Percentiles rank a stretch among this genome's conserved stretches.
These are phyloP conservation scores for Drosophila merina DNA, from an alignment of 2,888 invertebrate genomes.

Conservation along the genomic window DNA sequence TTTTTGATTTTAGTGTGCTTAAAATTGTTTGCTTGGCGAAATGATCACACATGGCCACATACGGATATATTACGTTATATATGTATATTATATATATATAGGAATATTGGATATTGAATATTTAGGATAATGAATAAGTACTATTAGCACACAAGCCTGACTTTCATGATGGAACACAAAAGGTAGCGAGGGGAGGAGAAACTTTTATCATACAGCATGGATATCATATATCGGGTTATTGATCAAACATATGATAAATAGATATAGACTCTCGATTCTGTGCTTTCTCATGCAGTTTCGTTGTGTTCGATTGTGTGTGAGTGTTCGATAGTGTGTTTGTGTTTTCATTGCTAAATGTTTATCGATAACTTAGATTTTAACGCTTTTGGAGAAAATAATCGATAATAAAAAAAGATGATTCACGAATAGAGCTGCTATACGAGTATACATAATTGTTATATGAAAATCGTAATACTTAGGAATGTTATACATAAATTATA, in stretches of 20 bases:
- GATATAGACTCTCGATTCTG: slow-evolving; percentile 19
- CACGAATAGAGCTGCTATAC: neutral
- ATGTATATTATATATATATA: slow-evolving; percentile 36
- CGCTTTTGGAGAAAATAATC: slow-evolving; percentile 10
- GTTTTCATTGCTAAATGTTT: slow-evolving; percentile 40
- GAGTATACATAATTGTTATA: neutral
- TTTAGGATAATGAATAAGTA: slow-evolving; percentile 12
- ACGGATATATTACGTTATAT: slow-evolving; percentile 32
- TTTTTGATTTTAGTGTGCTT: slow-evolving; percentile 31
- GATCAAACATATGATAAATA: slow-evolving; percentile 30
- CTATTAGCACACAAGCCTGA: slow-evolving; percentile 39
- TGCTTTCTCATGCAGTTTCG: slow-evolving; percentile 36
- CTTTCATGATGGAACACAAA: slow-evolving; percentile 37
- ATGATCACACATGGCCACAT: slow-evolving; percentile 43
- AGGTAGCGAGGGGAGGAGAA: slow-evolving; percentile 31
- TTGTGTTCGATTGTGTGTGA: slow-evolving; percentile 31
- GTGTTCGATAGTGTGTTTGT: slow-evolving; percentile 21
- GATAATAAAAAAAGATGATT: neutral
- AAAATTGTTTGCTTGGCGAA: slow-evolving; percentile 29
- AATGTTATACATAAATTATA: slow-evolving; percentile 28
- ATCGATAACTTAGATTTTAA: slow-evolving; percentile 30
- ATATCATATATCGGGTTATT: slow-evolving; percentile 20
- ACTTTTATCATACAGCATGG: slow-evolving; percentile 35
- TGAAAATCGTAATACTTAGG: slow-evolving; percentile 5
- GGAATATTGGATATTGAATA: slow-evolving; percentile 1